phyloP scores from a whole-genome alignment of 2,797 vertebrate species.

The Microctenopoma lineatum region DNA sequence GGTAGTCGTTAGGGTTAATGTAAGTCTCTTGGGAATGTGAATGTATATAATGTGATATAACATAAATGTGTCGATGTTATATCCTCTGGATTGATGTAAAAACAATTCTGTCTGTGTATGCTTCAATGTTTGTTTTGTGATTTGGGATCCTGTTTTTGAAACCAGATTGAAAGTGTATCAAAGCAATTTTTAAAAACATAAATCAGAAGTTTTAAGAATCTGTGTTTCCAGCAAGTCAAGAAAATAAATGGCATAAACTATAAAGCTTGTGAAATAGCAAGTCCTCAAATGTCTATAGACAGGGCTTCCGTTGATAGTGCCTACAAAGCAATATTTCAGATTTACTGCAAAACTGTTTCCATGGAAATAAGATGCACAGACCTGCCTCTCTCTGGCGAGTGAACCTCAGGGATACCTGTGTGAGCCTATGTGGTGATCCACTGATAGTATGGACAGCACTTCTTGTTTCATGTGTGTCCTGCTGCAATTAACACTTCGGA shows the following conservation, averaged over 20 bases:
- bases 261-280: conserved; percentile 21
- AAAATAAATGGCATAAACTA: conserved; percentile 30
- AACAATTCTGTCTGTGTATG: not conserved
- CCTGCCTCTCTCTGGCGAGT: conserved; percentile 23
- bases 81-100: no score
- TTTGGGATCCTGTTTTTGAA: conserved; percentile 37
- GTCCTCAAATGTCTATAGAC: conserved; percentile 12
- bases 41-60: no score
- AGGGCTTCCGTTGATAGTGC: not conserved
- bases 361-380: conserved; percentile 36
- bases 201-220: conserved; percentile 39
- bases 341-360: conserved; percentile 40
- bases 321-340: conserved; percentile 22
- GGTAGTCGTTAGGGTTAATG: no score
- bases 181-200: conserved; percentile 32
- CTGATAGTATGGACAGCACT: conserved; percentile 22
- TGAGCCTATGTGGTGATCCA: conserved; percentile 45
- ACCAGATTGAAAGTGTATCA: conserved; percentile 27
- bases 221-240: conserved; percentile 30
- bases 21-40: no score
- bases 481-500: conserved; percentile 45
- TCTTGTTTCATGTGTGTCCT: conserved; percentile 44
- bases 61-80: no score
- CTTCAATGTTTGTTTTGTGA: conserved; percentile 19
- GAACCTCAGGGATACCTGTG: conserved; percentile 40